A percentile compares a stretch with the other conserved stretches of the same genome.
phyloP scores from a whole-genome alignment of 2,797 vertebrate species.

The Masticophis lateralis region DNA sequence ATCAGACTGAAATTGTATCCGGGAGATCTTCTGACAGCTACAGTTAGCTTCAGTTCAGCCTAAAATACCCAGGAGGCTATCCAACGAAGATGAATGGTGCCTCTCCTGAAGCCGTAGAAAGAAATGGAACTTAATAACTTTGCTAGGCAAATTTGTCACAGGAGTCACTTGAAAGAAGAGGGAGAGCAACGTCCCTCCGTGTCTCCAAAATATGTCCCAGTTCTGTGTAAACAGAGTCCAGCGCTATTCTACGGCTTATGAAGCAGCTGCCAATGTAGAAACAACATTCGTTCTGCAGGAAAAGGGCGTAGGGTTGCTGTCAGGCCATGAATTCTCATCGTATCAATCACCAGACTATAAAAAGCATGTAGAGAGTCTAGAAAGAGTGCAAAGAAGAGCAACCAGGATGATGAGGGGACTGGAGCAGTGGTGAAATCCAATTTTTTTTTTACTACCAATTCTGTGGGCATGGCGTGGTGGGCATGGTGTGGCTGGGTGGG shows the following conservation, averaged over 20 bases:
- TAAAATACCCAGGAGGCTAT: slow-evolving; percentile 5
- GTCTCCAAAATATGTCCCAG: not conserved
- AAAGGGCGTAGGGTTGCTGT: not conserved
- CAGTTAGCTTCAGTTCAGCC: slow-evolving; percentile 23
- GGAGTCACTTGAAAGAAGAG: slow-evolving; percentile 24
- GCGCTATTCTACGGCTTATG: not conserved
- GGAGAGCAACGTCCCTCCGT: not conserved
- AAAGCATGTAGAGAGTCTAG: too few relatives aligned
- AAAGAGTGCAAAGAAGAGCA: too few relatives aligned
- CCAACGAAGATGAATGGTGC: slow-evolving; percentile 32
- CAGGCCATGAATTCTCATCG: slow-evolving; percentile 10
- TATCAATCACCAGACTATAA: not conserved
- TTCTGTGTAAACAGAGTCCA: not conserved
- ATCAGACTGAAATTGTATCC: not conserved
- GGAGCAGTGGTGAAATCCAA: too few relatives aligned
- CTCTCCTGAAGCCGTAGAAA: slow-evolving; percentile 31
- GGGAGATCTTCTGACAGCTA: not conserved
- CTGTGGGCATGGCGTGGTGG: too few relatives aligned
- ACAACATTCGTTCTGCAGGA: accelerated
- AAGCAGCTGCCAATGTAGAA: slow-evolving; percentile 18
- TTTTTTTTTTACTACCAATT: too few relatives aligned
- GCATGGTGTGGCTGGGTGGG: too few relatives aligned
- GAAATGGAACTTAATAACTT: slow-evolving; percentile 40
- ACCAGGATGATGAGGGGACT: too few relatives aligned
- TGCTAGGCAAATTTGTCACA: slow-evolving; percentile 20